Percentiles rank a stretch among this genome's conserved stretches.
These are phyloP conservation scores for Tupaia tana DNA, from an alignment of 2,113 vertebrate species.

Conservation along the genomic window DNA sequence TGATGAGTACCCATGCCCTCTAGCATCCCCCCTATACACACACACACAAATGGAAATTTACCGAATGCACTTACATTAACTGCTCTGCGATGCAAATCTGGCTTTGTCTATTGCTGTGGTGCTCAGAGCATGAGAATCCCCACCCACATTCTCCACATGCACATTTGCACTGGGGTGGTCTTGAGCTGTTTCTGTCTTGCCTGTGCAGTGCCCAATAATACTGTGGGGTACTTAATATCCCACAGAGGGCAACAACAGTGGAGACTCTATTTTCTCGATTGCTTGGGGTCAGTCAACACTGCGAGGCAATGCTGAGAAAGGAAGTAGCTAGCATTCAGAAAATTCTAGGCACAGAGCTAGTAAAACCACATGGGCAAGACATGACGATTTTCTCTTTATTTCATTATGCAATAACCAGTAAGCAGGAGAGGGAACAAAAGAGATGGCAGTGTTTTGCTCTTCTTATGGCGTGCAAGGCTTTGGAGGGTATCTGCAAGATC, in stretches of 20 bases:
- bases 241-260: neutral
- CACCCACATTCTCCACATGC: neutral
- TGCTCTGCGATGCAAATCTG: neutral
- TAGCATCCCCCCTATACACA: too few species aligned
- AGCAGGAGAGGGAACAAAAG: neutral
- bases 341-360: neutral
- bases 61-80: neutral
- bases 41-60: neutral
- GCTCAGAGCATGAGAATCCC: neutral
- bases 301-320: neutral
- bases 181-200: neutral
- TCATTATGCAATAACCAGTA: neutral
- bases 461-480: neutral
- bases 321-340: neutral
- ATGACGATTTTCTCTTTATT: constrained; percentile 17
- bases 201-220: neutral
- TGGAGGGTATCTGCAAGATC: neutral
- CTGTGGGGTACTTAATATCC: neutral
- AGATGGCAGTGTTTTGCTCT: neutral
- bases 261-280: neutral
- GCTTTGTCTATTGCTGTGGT: neutral
- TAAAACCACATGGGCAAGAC: neutral
- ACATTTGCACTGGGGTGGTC: neutral
- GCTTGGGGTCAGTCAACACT: neutral
- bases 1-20: too few species aligned